Base-by-base conservation (phyloP, 2,797 vertebrate genomes). In the Sparus aurata region DNA sequence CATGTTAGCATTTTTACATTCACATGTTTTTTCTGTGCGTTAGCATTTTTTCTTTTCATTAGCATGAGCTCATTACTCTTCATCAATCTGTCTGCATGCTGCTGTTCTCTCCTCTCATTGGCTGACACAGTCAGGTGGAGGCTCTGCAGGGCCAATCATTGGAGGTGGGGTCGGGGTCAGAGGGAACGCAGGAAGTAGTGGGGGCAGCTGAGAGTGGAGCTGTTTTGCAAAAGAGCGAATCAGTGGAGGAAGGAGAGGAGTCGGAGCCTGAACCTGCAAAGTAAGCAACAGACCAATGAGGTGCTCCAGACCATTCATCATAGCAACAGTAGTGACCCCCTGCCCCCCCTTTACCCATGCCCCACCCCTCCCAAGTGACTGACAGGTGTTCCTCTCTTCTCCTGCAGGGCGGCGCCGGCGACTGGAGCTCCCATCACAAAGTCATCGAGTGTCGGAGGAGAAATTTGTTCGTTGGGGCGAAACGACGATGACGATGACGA, bases 401-500 rank as follows among this genome's bases (percentile, higher is more conserved):
- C 96, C 95, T 94, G 91, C 95, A 97, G 97, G 96, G 93, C 94
- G 0, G 41, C 53, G 0, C 0, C 85, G 0, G 30, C 27, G 0
- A 81, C 96, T 1, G 96, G 94, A 80, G 95, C 96, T 90, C 90
- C 93, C 17, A 93, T 98, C 86, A 94, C 95, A 0, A 98, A 98
- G 93, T 97, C 97, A 60, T 96, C 96, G 66, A 98, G 97, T 79
- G 96, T 97, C 1, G 92, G 97, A 0, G 98, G 97, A 22, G 98
- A 99, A 73, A 97, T 99, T 93, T 98, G 97, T 90, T 97, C 96
- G 0, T 85, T 99, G 82, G 96, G 96, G 80, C 96, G 96, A 0
- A 97, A 98, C 0, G 98, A 98, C 20, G 97, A 99, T 18, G 97
- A 99, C 16, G 98, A 98, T 0, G 98, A 98, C n/a, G 89, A 97